Evolutionary conservation across 2,797 vertebrate species (phyloP), one percentile per base, ranked within the genome.

Genomic region (Protosalanx chinensis): DNA sequence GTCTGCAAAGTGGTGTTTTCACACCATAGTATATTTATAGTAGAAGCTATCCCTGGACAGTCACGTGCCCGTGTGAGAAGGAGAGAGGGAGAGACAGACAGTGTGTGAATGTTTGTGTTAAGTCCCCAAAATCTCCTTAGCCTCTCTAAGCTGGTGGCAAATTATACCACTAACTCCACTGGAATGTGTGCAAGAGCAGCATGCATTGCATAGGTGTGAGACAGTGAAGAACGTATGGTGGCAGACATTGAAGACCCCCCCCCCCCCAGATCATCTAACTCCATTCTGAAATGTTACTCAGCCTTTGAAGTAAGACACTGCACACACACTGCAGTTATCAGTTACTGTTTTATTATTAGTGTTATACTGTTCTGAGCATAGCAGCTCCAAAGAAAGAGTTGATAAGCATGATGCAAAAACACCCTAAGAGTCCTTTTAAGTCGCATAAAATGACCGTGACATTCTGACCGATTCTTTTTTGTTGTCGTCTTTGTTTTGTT

Each of bases 271-370:
- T 46, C 12, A 13, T 46, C 7, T 46, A 46, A 12, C 41, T 46
- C 7, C 41, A 46, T 46, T 46, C 8, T 46, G 41, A 46, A 46
- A 46, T 46, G 41, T 46, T 12, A 12, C 41, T 56, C 51, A 16
- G 6, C 16, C n/a, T 3, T n/a, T 5, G 6, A n/a, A 56, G 51
- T 16, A n/a, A 60, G 20, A 41, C 8, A 67, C 75, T 75, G 58
- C 23, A 80, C 57, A 70, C 37, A 67, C 6, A 67, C 51, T 64
- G 56, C 78, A 84, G 85, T 91, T 89, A 91, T 90, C 88, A 94
- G 93, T 97, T 96, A 95, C 93, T 91, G 94, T 92, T 95, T 92
- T 92, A 86, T 94, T 95, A 97, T 99, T 99, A 98, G 95, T 97
- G 95, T 96, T 94, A 90, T 94, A 92, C 90, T 89, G 92, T 92